Evolutionary conservation across 2,888 invertebrate genomes (phyloP).

Genomic region (Orthosia incerta): DNA sequence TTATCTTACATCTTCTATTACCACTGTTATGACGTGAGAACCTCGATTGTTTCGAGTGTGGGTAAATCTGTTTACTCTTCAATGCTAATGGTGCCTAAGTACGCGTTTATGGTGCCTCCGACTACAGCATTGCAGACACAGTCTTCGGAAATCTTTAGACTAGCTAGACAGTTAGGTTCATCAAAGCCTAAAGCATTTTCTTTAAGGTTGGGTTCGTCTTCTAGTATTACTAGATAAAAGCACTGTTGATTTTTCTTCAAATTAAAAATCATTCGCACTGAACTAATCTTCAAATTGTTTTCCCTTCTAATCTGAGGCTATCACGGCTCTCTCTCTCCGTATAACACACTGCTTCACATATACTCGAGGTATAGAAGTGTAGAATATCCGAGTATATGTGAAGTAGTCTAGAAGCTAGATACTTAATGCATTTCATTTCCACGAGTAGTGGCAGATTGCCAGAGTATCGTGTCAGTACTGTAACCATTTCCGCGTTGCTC

Average conservation of each 20-base stretch:
- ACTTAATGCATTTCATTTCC: slow-evolving; percentile 17
- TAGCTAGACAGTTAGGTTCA: neutral
- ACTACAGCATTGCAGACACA: slow-evolving; percentile 3
- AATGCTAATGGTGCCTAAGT: slow-evolving; percentile 68
- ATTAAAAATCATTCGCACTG: neutral
- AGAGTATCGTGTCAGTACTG: slow-evolving; percentile 21
- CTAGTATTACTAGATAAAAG: neutral
- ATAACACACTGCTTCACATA: too few species aligned
- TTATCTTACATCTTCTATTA: slow-evolving; percentile 69
- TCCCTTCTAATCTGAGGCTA: neutral
- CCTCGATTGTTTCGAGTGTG: slow-evolving; percentile 81
- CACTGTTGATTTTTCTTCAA: neutral
- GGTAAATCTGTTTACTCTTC: slow-evolving; percentile 80
- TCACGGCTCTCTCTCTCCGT: neutral
- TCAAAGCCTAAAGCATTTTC: neutral
- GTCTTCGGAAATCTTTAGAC: neutral
- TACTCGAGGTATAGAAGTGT: too few species aligned
- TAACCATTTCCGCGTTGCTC: slow-evolving; percentile 30
- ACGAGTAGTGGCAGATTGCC: slow-evolving; percentile 14
- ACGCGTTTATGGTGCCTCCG: slow-evolving; percentile 37
- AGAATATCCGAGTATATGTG: neutral
- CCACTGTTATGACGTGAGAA: slow-evolving; percentile 87
- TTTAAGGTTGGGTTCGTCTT: neutral
- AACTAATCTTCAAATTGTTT: neutral
- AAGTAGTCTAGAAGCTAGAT: neutral